Conservation (phyloP, 2,113 vertebrate species). For the Xerus inauris region DNA sequence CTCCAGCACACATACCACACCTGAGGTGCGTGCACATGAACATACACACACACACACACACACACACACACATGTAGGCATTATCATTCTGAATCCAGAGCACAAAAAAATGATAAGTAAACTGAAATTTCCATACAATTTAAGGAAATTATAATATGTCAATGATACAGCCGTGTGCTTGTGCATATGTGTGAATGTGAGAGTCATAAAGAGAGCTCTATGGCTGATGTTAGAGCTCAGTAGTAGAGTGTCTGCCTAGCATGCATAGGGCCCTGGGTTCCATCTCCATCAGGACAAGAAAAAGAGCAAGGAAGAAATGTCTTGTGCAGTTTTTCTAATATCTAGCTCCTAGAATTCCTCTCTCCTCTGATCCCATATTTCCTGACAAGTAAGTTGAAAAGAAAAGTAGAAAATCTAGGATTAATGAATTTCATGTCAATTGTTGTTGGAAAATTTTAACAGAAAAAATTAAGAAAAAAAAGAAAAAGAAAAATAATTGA, state of each 20-base stretch:
- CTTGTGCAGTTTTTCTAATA: background rate
- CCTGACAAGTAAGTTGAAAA: background rate
- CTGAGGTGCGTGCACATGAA: background rate
- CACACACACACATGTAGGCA: fast-evolving
- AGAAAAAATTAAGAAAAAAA: background rate
- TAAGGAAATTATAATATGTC: background rate
- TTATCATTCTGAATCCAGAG: background rate
- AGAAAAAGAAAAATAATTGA: background rate
- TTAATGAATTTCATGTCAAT: background rate
- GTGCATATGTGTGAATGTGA: background rate
- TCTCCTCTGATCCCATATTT: background rate
- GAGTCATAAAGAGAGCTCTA: background rate
- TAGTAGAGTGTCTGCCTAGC: background rate
- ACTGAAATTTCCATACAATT: background rate
- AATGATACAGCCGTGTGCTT: background rate
- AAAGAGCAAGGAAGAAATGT: background rate
- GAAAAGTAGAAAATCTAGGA: background rate
- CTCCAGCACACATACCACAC: background rate
- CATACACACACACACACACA: background rate
- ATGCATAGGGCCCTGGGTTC: background rate
- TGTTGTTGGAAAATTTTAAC: background rate
- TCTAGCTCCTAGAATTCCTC: background rate
- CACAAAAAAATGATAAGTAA: background rate
- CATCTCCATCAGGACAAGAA: background rate
- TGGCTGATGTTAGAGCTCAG: background rate